Evolutionary conservation across 2,888 invertebrate genomes (phyloP).

Genomic region (Neoaliturus tenellus): DNA sequence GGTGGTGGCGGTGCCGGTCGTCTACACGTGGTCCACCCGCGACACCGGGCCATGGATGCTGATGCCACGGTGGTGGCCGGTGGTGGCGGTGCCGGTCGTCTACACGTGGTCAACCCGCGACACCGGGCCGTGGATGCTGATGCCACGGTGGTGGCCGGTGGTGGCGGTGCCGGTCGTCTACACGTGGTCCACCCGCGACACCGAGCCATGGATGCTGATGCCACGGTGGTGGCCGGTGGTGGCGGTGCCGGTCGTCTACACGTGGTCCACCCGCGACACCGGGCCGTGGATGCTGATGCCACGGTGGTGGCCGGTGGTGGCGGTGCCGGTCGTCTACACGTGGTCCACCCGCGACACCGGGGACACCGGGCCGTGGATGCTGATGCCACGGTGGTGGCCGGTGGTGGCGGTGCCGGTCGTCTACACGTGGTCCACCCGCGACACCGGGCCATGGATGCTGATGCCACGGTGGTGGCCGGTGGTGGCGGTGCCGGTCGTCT

Average conservation of each 20-base stretch:
- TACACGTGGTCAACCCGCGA: background rate
- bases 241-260: background rate
- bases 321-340: background rate
- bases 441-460: background rate
- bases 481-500: background rate
- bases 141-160: background rate
- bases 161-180: background rate
- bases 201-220: background rate
- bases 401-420: background rate
- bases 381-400: background rate
- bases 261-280: conserved; percentile 4
- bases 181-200: background rate
- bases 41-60: background rate
- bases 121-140: background rate
- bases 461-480: background rate
- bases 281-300: background rate
- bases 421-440: background rate
- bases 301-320: background rate
- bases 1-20: too few relatives aligned
- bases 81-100: background rate
- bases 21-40: background rate
- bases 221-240: background rate
- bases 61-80: background rate
- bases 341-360: background rate
- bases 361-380: background rate